Percentiles rank a stretch among this genome's conserved stretches.
These are phyloP conservation scores for Dolichoris vasculosae DNA, from an alignment of 1,140 invertebrate genomes.

Conservation along the genomic window DNA sequence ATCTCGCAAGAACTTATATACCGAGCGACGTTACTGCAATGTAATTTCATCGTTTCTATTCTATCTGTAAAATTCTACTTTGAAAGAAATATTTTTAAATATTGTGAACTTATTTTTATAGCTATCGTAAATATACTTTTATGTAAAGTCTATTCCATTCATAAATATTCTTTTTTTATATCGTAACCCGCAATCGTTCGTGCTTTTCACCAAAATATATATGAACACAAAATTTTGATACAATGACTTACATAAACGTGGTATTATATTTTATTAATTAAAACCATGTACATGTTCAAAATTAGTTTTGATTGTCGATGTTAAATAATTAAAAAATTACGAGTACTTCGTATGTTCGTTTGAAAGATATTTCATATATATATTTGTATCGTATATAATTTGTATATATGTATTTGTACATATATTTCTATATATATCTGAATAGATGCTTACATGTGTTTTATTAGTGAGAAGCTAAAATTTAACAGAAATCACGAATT, in stretches of 20 bases:
- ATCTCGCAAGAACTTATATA: neutral
- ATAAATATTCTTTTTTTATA: conserved; percentile 18
- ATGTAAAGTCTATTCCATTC: neutral
- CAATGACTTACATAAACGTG: neutral
- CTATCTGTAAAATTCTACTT: neutral
- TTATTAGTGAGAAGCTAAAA: neutral
- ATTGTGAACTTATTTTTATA: neutral
- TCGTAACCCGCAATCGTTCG: too few relatives aligned
- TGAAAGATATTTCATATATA: neutral
- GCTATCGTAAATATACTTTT: conserved; percentile 26
- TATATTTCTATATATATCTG: too few relatives aligned
- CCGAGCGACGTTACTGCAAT: neutral
- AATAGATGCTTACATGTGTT: neutral
- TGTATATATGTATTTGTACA: too few relatives aligned
- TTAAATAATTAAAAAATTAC: neutral
- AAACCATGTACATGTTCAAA: neutral
- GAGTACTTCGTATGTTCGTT: neutral
- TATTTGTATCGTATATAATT: neutral
- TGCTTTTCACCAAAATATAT: neutral
- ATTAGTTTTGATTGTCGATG: neutral
- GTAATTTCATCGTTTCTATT: conserved; percentile 2
- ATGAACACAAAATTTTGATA: neutral
- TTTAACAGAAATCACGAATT: neutral
- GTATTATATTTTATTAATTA: neutral
- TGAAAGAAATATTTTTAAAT: conserved; percentile 6